Evolutionary conservation across 2,888 invertebrate species (phyloP).

Genomic region (Agrotis ipsilon): DNA sequence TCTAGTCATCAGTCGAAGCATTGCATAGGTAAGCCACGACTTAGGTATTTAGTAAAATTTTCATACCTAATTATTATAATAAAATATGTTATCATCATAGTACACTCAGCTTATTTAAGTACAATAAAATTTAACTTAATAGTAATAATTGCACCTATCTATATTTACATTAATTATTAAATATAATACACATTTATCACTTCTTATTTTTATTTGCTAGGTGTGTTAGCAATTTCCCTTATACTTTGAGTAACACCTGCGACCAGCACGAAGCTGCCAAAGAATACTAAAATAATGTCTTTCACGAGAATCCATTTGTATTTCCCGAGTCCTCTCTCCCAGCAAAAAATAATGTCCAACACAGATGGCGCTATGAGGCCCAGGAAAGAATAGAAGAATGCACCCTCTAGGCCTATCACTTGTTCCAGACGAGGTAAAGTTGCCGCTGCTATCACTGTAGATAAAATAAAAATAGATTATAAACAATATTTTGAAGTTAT

Average conservation of each 20-base stretch:
- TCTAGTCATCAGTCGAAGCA: neutral
- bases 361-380: constrained; percentile 95
- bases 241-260: constrained; percentile 92
- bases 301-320: constrained; percentile 93
- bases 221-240: constrained; percentile 80
- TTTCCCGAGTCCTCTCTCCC: constrained; percentile 93
- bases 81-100: constrained; percentile 5
- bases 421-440: constrained; percentile 84
- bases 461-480: constrained; percentile 5
- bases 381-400: constrained; percentile 93
- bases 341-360: constrained; percentile 93
- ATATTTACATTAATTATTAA: constrained; percentile 59
- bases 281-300: constrained; percentile 91
- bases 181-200: constrained; percentile 48
- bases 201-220: constrained; percentile 26
- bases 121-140: constrained; percentile 44
- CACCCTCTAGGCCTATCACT: constrained; percentile 88
- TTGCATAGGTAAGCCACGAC: neutral
- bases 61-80: neutral
- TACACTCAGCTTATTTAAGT: constrained; percentile 42
- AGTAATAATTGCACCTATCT: constrained; percentile 49
- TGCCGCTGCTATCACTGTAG: constrained; percentile 85
- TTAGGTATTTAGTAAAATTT: constrained; percentile 10
- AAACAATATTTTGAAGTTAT: too few species aligned
- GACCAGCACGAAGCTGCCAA: constrained; percentile 93